phyloP scores from a whole-genome alignment of 2,888 invertebrate genomes.

The Cataglyphis cursor region DNA sequence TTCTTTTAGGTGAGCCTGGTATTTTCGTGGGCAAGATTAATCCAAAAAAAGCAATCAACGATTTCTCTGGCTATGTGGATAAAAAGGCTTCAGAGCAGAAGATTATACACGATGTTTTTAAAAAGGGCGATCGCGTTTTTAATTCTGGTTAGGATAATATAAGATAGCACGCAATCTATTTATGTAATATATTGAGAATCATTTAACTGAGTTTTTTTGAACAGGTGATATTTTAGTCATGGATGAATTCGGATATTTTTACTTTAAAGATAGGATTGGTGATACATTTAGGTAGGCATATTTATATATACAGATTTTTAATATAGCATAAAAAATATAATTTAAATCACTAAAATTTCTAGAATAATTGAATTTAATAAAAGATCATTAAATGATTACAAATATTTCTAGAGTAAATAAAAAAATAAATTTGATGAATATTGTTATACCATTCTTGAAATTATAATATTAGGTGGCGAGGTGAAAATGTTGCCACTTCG shows the following conservation, averaged over 20 bases:
- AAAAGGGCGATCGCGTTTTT: slow-evolving; percentile 95
- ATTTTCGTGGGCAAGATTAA: slow-evolving; percentile 93
- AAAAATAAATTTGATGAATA: slow-evolving; percentile 4
- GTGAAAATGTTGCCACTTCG: slow-evolving; percentile 98
- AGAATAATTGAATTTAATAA: background rate
- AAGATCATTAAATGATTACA: background rate
- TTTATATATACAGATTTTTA: background rate
- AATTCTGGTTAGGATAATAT: slow-evolving; percentile 89
- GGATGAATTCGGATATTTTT: slow-evolving; percentile 97
- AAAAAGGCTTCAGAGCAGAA: slow-evolving; percentile 94
- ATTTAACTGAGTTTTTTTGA: slow-evolving; percentile 42
- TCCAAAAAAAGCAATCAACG: slow-evolving; percentile 88
- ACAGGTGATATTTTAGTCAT: slow-evolving; percentile 94
- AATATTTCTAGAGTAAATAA: background rate
- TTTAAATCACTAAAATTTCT: background rate
- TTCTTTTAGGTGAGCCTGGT: slow-evolving; percentile 92
- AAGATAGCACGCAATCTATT: slow-evolving; percentile 21
- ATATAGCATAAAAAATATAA: background rate
- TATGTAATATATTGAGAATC: background rate
- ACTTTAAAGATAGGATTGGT: slow-evolving; percentile 96
- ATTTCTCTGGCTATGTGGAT: slow-evolving; percentile 92
- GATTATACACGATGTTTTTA: slow-evolving; percentile 93
- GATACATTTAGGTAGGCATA: slow-evolving; percentile 91
- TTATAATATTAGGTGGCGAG: slow-evolving; percentile 91
- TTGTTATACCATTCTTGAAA: slow-evolving; percentile 2